Conservation (phyloP, 92 coral and sea anemone species). For the Actinernus sp. region DNA sequence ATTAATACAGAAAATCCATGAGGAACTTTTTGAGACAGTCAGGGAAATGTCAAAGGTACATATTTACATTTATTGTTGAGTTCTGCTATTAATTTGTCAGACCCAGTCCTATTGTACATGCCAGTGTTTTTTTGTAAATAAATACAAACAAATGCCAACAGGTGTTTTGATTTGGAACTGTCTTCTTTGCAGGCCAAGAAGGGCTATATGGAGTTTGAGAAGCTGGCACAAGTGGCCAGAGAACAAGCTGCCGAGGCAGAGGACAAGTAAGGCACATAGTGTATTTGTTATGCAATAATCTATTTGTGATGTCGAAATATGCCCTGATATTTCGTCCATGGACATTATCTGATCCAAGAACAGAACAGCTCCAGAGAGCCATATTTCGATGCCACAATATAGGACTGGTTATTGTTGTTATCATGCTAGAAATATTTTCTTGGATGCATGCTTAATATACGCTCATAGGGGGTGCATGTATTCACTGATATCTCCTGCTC, state of each 20-base stretch:
- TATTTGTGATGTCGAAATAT: too few relatives aligned
- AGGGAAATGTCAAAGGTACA: conserved; percentile 96
- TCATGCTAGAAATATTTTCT: too few relatives aligned
- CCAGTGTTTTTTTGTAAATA: too few relatives aligned
- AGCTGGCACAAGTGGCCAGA: conserved; percentile 88
- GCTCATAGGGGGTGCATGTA: background rate
- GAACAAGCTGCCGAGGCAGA: conserved; percentile 97
- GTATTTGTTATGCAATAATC: background rate
- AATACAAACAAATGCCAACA: too few relatives aligned
- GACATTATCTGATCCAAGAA: too few relatives aligned
- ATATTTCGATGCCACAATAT: background rate
- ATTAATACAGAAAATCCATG: conserved; percentile 89
- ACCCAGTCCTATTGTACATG: background rate
- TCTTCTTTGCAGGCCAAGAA: conserved; percentile 90
- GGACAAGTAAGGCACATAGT: conserved; percentile 78
- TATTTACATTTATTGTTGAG: background rate
- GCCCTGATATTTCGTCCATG: too few relatives aligned
- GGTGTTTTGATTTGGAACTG: too few relatives aligned
- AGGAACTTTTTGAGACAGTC: conserved; percentile 84
- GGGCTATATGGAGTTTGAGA: conserved; percentile 86
- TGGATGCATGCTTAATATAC: too few relatives aligned
- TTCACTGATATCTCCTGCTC: too few relatives aligned
- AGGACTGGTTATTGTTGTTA: too few relatives aligned
- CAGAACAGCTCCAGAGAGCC: background rate
- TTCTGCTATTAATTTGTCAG: background rate